A percentile compares a stretch with the other conserved stretches of the same genome.
These are phyloP conservation scores for Coecobrya sp. DNA, from an alignment of 2,888 invertebrate species.

Conservation along the genomic window DNA sequence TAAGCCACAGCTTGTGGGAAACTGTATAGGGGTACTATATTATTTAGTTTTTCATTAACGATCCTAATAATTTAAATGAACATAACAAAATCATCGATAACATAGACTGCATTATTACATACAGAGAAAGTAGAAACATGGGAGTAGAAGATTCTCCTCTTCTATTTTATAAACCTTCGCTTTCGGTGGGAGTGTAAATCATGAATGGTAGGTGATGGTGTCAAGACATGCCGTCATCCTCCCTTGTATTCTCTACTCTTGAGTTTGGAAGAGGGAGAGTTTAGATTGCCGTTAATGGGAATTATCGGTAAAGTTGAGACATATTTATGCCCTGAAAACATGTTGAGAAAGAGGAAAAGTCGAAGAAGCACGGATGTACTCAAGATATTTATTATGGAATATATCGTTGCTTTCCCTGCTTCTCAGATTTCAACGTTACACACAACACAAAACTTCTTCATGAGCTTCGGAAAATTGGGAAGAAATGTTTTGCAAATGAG, in stretches of 20 bases:
- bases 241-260: not conserved
- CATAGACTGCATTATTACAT: too few species aligned
- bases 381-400: conserved; percentile 85
- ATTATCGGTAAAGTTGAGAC: conserved; percentile 86
- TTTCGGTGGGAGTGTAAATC: conserved; percentile 82
- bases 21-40: too few species aligned
- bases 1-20: too few species aligned
- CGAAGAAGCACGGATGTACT: conserved; percentile 59
- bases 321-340: conserved; percentile 84
- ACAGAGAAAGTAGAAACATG: not conserved
- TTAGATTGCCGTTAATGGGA: conserved; percentile 83
- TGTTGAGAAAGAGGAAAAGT: conserved; percentile 68
- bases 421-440: not conserved
- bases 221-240: conserved; percentile 79
- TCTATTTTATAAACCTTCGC: conserved; percentile 23
- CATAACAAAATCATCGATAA: not conserved
- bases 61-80: not conserved
- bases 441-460: not conserved
- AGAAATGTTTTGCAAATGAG: not conserved
- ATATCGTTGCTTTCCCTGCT: conserved; percentile 69
- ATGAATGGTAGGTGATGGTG: conserved; percentile 81
- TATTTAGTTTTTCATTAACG: not conserved
- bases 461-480: not conserved
- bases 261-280: conserved; percentile 23
- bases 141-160: too few species aligned